Percentiles rank a stretch among this genome's conserved stretches.
phyloP scores from a whole-genome alignment of 1,140 invertebrate species.

The Monochamus saltuarius region DNA sequence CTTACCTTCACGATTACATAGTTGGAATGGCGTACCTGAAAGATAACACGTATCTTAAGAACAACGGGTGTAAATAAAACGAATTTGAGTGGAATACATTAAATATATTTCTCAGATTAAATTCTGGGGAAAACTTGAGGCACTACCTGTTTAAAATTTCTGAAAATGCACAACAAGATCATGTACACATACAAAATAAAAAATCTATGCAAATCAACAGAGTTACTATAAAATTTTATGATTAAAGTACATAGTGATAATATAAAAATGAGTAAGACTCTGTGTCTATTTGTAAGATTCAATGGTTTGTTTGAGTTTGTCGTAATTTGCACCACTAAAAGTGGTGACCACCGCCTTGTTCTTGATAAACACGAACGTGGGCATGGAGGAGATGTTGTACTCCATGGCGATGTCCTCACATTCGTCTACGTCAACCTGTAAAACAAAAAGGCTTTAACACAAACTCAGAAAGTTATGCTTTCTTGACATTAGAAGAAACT shows the following conservation, averaged over 20 bases:
- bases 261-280: conserved; percentile 4
- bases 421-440: conserved; percentile 90
- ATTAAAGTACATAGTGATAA: conserved; percentile 6
- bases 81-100: no score
- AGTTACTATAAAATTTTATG: conserved; percentile 5
- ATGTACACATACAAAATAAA: conserved; percentile 16
- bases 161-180: conserved; percentile 1
- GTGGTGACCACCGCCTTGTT: conserved; percentile 67
- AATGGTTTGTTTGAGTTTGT: conserved; percentile 68
- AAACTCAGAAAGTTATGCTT: background rate
- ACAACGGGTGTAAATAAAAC: no score
- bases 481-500: no score
- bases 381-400: conserved; percentile 86
- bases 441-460: conserved; percentile 26
- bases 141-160: conserved; percentile 1
- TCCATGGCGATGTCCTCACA: conserved; percentile 77
- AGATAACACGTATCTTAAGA: no score
- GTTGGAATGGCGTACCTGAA: no score
- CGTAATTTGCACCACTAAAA: conserved; percentile 78
- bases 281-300: conserved; percentile 57
- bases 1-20: no score
- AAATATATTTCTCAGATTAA: no score
- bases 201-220: conserved; percentile 10
- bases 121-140: no score
- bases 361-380: conserved; percentile 91